These are phyloP conservation scores for Leptinotarsa juncta DNA, from an alignment of 2,888 invertebrate species.

Conservation along the genomic window DNA sequence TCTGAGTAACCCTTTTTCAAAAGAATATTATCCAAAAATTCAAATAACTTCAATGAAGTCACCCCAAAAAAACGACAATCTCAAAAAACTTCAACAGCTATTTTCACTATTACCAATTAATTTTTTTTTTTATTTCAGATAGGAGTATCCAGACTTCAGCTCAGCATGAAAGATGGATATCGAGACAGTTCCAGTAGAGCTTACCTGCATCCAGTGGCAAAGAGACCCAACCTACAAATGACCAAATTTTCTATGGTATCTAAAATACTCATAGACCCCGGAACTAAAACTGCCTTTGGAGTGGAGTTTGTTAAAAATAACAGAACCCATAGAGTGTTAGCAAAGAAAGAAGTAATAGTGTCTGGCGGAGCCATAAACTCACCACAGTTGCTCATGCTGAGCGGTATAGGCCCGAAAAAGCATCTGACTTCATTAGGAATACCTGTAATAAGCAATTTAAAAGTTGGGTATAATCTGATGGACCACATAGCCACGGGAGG, in stretches of 20 bases:
- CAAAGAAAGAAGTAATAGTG: conserved; percentile 71
- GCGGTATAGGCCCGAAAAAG: conserved; percentile 69
- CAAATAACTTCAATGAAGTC: too few relatives aligned
- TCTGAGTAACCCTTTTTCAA: too few relatives aligned
- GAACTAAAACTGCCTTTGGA: conserved; percentile 63
- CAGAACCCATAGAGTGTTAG: conserved; percentile 59
- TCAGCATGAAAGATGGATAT: conserved; percentile 67
- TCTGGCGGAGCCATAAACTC: conserved; percentile 76
- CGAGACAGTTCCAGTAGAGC: conserved; percentile 68
- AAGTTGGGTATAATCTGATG: conserved; percentile 69
- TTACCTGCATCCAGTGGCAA: conserved; percentile 66
- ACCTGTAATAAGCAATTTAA: conserved; percentile 67
- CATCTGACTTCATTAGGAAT: conserved; percentile 62
- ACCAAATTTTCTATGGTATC: conserved; percentile 68
- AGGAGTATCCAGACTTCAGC: conserved; percentile 69
- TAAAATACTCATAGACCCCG: conserved; percentile 64
- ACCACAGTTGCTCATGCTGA: conserved; percentile 84
- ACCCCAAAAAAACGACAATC: background rate
- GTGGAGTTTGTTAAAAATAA: conserved; percentile 64
- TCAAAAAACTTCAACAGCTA: background rate
- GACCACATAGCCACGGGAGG: conserved; percentile 74
- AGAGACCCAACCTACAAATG: conserved; percentile 69
- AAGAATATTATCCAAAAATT: too few relatives aligned
- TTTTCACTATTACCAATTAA: background rate
- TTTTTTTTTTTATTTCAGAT: conserved; percentile 56